Conservation (phyloP, 2,113 vertebrate genomes). For the Sander vitreus region DNA sequence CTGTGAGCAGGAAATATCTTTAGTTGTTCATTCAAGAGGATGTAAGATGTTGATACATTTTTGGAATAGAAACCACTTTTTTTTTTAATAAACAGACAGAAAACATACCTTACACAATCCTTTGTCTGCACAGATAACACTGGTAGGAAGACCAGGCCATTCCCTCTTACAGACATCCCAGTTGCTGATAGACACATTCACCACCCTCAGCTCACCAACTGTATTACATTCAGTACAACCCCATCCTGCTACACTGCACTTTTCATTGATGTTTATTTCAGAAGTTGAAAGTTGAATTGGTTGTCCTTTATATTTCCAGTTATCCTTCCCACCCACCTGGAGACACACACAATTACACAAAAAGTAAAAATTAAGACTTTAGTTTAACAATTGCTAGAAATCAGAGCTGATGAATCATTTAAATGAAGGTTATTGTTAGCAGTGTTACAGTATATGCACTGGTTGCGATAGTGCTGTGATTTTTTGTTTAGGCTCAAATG, state of each 20-base stretch:
- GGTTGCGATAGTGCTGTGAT: too few species aligned
- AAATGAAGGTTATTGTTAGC: too few species aligned
- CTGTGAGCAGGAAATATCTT: too few species aligned
- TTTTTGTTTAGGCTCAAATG: too few species aligned
- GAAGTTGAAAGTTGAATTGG: too few species aligned
- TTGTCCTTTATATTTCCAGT: too few species aligned
- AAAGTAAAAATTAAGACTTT: too few species aligned
- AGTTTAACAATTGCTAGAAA: too few species aligned
- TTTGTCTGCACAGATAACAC: conserved; percentile 63
- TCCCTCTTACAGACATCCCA: not conserved
- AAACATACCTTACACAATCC: conserved; percentile 72
- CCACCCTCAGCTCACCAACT: conserved; percentile 20
- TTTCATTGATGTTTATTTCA: too few species aligned
- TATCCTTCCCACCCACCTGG: not conserved
- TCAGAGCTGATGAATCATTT: too few species aligned
- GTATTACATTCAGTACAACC: not conserved
- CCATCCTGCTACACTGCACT: conserved; percentile 73
- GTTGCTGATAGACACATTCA: conserved; percentile 43
- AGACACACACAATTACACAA: too few species aligned
- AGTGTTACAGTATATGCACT: too few species aligned
- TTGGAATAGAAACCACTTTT: not conserved
- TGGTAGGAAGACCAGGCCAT: conserved; percentile 46
- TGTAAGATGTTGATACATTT: not conserved
- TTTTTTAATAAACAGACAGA: not conserved
- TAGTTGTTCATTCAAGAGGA: not conserved